A percentile compares a stretch with the other conserved stretches of the same genome.
These are phyloP conservation scores for Rhopalosiphum maidis DNA, from an alignment of 1,140 invertebrate genomes.

Conservation along the genomic window DNA sequence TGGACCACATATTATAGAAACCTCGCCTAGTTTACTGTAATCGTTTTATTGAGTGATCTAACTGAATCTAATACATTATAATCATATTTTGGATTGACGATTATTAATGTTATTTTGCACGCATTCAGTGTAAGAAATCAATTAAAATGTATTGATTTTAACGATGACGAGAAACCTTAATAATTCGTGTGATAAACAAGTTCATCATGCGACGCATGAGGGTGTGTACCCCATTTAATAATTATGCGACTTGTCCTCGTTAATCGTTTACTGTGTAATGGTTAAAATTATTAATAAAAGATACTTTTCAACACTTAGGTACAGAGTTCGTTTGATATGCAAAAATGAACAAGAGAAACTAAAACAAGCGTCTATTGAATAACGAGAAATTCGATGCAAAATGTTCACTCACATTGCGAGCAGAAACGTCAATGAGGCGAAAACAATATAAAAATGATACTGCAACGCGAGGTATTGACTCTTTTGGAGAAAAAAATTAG, in stretches of 20 bases:
- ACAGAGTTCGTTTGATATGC: slow-evolving; percentile 17
- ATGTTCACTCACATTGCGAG: background rate
- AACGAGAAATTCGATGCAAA: slow-evolving; percentile 21
- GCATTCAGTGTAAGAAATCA: background rate
- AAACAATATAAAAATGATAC: slow-evolving; percentile 40
- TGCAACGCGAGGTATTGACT: background rate
- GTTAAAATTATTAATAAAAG: slow-evolving; percentile 23
- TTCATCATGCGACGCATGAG: background rate
- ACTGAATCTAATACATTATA: background rate
- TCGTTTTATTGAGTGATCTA: background rate
- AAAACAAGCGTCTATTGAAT: slow-evolving; percentile 22
- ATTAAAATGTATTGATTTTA: slow-evolving; percentile 17
- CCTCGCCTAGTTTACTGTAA: background rate
- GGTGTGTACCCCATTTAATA: background rate
- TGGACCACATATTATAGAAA: background rate
- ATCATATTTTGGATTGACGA: background rate
- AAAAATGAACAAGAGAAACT: slow-evolving; percentile 2
- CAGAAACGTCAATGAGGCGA: slow-evolving; percentile 12
- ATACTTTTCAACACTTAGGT: slow-evolving; percentile 6
- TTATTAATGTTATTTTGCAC: background rate
- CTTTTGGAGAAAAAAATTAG: slow-evolving; percentile 1
- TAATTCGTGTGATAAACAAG: background rate
- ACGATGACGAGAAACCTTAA: background rate
- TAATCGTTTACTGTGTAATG: background rate
- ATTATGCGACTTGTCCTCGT: slow-evolving; percentile 27